phyloP scores from a whole-genome alignment of 2,888 invertebrate genomes.

The Blastobasis adustella region DNA sequence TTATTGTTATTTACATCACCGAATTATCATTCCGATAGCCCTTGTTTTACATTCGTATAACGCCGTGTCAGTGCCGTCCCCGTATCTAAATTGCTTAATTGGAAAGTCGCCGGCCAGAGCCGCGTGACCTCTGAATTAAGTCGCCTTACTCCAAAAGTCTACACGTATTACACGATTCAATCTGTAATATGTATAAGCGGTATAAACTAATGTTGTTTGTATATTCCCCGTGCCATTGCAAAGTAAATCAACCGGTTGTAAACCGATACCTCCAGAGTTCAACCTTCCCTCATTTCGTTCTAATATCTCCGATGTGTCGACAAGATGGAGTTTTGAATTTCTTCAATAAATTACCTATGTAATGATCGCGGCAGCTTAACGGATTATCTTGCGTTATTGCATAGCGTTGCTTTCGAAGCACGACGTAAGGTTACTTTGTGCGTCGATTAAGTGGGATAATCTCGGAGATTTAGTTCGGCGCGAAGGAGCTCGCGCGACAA shows the following conservation, averaged over 20 bases:
- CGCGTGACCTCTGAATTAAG: constrained; percentile 55
- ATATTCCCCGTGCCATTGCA: constrained; percentile 35
- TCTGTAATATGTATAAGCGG: constrained; percentile 39
- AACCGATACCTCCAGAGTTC: constrained; percentile 31
- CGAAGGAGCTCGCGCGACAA: too few species aligned
- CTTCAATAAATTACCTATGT: constrained; percentile 6
- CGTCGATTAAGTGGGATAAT: not conserved
- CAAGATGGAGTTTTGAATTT: constrained; percentile 22
- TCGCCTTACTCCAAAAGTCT: constrained; percentile 32
- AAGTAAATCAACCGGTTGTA: constrained; percentile 37
- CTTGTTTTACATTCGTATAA: constrained; percentile 70
- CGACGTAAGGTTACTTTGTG: not conserved
- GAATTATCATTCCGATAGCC: constrained; percentile 67
- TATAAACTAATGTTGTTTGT: constrained; percentile 45
- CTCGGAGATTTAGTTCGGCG: too few species aligned
- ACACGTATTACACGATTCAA: constrained; percentile 43
- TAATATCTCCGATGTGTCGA: constrained; percentile 28
- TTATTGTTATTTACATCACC: constrained; percentile 73
- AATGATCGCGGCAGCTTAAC: not conserved
- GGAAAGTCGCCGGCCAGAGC: constrained; percentile 57
- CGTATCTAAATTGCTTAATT: constrained; percentile 75
- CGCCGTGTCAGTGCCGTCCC: constrained; percentile 49
- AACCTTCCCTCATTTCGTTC: constrained; percentile 30
- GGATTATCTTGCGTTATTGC: not conserved
- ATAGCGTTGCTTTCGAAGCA: not conserved